Conservation (phyloP, 1,140 invertebrate species). For the Lordiphosa stackelbergi region DNA sequence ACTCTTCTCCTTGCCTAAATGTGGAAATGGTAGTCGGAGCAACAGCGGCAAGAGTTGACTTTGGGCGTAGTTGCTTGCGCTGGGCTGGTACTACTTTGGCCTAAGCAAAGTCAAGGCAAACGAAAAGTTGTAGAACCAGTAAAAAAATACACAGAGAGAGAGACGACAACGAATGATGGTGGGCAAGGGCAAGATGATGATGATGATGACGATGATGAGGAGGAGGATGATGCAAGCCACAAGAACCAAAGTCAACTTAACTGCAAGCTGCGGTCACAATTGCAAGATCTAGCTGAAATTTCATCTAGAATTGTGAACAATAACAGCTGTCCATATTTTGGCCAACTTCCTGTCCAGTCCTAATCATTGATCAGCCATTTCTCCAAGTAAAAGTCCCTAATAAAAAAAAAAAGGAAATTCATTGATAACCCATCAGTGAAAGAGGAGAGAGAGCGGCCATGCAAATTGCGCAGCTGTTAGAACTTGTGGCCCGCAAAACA, state of each 20-base stretch:
- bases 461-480: conserved; percentile 64
- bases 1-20: too few species aligned
- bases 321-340: conserved; percentile 6
- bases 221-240: conserved; percentile 5
- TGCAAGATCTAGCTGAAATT: not conserved
- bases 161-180: conserved; percentile 28
- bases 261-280: conserved; percentile 4
- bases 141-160: conserved; percentile 19
- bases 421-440: conserved; percentile 61
- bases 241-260: conserved; percentile 11
- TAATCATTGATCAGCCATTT: conserved; percentile 36
- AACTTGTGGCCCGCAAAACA: conserved; percentile 17
- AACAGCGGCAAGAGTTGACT: conserved; percentile 32
- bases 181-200: conserved; percentile 46
- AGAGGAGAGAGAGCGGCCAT: conserved; percentile 26
- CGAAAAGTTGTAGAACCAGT: conserved; percentile 71
- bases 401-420: conserved; percentile 61
- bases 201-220: conserved; percentile 9
- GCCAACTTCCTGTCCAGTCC: conserved; percentile 32
- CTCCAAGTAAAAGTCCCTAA: conserved; percentile 67
- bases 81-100: conserved; percentile 55
- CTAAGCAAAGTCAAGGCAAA: conserved; percentile 71
- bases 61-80: conserved; percentile 50
- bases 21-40: conserved; percentile 17
- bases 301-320: not conserved